Conservation (phyloP, 2,113 vertebrate species). For the Dicentrarchus labrax region DNA sequence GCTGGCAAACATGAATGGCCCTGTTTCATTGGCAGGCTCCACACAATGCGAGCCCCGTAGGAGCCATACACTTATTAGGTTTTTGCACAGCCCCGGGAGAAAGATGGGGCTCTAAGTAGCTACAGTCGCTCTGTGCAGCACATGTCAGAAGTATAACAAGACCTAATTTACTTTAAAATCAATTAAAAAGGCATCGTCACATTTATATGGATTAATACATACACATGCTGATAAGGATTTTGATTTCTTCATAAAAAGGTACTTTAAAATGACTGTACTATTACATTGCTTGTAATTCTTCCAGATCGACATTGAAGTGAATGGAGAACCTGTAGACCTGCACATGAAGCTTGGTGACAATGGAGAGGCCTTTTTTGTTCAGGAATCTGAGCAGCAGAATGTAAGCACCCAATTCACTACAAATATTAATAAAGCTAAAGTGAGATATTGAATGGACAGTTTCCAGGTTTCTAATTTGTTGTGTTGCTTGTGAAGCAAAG, state of each 20-base stretch:
- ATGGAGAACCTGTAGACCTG: slow-evolving; percentile 94
- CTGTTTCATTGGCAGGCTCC: slow-evolving; percentile 46
- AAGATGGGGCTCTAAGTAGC: slow-evolving; percentile 19
- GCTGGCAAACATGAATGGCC: slow-evolving; percentile 58
- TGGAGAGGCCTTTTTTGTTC: slow-evolving; percentile 98
- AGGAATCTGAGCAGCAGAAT: slow-evolving; percentile 92
- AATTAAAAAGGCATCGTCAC: not conserved
- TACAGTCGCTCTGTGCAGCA: not conserved
- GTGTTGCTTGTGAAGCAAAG: not conserved
- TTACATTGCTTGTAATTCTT: slow-evolving; percentile 24
- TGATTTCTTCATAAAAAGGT: not conserved
- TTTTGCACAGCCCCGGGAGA: slow-evolving; percentile 27
- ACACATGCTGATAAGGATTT: not conserved
- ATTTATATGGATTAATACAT: not conserved
- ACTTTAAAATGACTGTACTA: not conserved
- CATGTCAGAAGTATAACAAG: not conserved
- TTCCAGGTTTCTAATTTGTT: not conserved
- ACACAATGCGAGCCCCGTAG: slow-evolving; percentile 33
- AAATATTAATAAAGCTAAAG: not conserved
- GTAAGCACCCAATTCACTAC: slow-evolving; percentile 82
- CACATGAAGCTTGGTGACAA: slow-evolving; percentile 99
- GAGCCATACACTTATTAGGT: slow-evolving; percentile 47
- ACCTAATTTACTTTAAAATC: not conserved
- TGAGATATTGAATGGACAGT: not conserved
- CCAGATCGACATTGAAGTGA: slow-evolving; percentile 99